Evolutionary conservation across 2,888 invertebrate species (phyloP).

Genomic region (Chrysomela aeneicollis): DNA sequence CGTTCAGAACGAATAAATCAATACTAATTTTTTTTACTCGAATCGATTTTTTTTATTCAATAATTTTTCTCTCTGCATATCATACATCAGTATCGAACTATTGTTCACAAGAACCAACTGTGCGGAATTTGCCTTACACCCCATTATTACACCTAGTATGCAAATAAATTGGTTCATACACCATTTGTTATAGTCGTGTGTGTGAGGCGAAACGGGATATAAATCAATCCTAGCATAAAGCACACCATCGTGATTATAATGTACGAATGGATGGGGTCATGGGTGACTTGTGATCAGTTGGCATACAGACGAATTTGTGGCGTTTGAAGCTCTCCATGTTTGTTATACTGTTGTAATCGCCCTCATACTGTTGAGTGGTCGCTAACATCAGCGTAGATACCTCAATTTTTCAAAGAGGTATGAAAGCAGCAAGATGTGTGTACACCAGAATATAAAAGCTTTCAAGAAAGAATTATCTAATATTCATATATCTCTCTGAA

Average conservation of each 20-base stretch:
- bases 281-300: not conserved
- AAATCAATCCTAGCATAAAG: conserved; percentile 22
- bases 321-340: not conserved
- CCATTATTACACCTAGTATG: conserved; percentile 30
- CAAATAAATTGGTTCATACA: conserved; percentile 36
- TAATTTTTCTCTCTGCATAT: too few species aligned
- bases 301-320: not conserved
- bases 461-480: too few species aligned
- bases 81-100: too few species aligned
- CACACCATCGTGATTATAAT: not conserved
- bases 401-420: not conserved
- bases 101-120: too few species aligned
- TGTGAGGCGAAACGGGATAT: conserved; percentile 19
- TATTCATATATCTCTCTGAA: too few species aligned
- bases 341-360: not conserved
- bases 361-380: not conserved
- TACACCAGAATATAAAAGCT: too few species aligned
- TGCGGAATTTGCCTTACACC: conserved; percentile 14
- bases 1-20: too few species aligned
- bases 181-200: conserved; percentile 26
- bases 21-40: too few species aligned
- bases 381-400: not conserved
- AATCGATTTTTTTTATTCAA: too few species aligned
- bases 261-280: not conserved
- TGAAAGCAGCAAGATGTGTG: too few species aligned